Evolutionary conservation across 2,113 vertebrate genomes (phyloP), one percentile per base, ranked within the genome.

Genomic region (Phocoena phocoena): DNA sequence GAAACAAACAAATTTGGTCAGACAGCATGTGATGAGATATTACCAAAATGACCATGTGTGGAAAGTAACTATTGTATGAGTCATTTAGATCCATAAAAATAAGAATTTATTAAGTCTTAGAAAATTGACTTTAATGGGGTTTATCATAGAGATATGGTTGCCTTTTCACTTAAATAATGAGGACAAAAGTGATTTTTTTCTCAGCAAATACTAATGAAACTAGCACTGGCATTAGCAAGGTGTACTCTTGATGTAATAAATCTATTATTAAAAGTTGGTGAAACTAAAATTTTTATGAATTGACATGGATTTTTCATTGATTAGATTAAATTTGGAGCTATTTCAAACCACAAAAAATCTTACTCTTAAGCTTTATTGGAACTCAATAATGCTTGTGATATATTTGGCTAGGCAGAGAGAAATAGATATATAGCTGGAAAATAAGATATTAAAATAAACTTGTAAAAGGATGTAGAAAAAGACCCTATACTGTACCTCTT

Each of bases 81-180:
- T 82, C 85, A 96, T 85, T 92, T 68, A 63, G 33, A 86, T 79
- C 18, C 44, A 50, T 83, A 95, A 92, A 96, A 73, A 53, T 1
- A 65, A 28, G 23, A 87, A 15, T 65, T 93, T 84, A 83, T 92
- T 93, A 79, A 95, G 47, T 60, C 31, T 96, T 95, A 90, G 65
- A 50, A 93, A 94, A 95, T 13, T 63, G 44, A 90, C 36, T 80
- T 79, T 93, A 87, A 73, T 62, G 33, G 23, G 0, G 1, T 79
- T 95, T 93, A 38, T 14, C 4, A 90, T 58, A n/a, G 38, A 70
- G 11, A 84, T 71, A 50, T 89, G 21, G 26, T 31, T 74, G 26
- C 4, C 31, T 92, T 92, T 6, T 50, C 76, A 67, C 13, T 74
- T 94, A 88, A 89, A 63, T 50, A 83, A 95, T 84, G 38, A 92